Base-by-base conservation (phyloP, 2,113 vertebrate species). In the Phalacrocorax aristotelis region DNA sequence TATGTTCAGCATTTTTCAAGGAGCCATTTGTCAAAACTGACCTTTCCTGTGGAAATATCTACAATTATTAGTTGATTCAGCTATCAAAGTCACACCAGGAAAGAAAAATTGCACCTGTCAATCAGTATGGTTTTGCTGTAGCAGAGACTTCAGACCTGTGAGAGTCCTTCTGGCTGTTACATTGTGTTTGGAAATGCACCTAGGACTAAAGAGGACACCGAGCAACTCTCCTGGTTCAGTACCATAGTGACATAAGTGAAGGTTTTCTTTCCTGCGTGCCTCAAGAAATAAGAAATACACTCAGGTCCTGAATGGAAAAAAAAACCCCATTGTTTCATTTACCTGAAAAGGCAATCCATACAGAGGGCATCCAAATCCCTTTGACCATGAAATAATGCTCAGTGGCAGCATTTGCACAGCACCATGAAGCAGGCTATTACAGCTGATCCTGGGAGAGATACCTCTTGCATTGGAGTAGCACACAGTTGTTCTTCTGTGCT, bases 21-120 rank as follows among this genome's bases (percentile, higher is more conserved):
- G 76, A 93, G 66, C 72, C 58, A 71, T 98, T 97, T 97, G 92
- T 98, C 93, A 97, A 94, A 97, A 95, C 6, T 96, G 97, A 97
- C 89, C 92, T 98, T 97, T 97, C 34, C 54, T 85, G 52, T 95
- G 89, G 89, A 97, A 97, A 84, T 83, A 93, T 57, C 84, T 97
- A 49, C 82, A 97, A 78, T 96, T 98, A 94, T 94, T 96, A 89
- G 83, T 96, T 49, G 46, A 93, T 97, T 96, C 66, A 72, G 82
- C 91, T 97, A 95, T 94, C 91, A 96, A 82, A 95, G 42, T 64
- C n/a, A 71, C 46, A 55, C 87, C 52, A 64, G 40, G 58, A 77
- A 97, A 93, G 95, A 97, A 95, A 89, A 94, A 94, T 40, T 94
- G 13, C 79, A 27, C 64, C n/a, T 89, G 69, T 68, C 88, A 87